Conservation (phyloP, 2,797 vertebrate species). For the Rhabdophis nuchalis region DNA sequence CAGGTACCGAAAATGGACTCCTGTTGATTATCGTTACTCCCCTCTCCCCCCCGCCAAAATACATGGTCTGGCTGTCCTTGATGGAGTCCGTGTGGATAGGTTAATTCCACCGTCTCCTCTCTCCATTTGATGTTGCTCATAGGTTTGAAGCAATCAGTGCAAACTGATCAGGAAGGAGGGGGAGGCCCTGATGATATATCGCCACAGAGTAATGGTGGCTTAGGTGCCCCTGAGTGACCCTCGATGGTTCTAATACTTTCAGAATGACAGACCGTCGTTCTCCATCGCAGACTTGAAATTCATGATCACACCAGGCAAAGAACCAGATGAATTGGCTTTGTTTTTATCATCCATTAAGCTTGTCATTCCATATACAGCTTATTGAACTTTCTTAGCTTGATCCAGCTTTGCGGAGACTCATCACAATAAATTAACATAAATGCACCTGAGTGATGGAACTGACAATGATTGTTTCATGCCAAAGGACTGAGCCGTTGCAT, state of each 20-base stretch:
- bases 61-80: neutral
- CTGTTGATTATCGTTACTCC: neutral
- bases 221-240: neutral
- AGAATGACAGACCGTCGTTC: neutral
- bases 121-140: neutral
- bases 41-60: neutral
- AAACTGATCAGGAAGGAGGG: neutral
- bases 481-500: constrained; percentile 29
- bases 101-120: neutral
- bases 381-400: constrained; percentile 49
- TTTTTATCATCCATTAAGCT: neutral
- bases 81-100: neutral
- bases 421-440: constrained; percentile 51
- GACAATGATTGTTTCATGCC: constrained; percentile 40
- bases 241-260: neutral
- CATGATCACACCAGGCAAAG: neutral
- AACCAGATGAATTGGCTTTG: neutral
- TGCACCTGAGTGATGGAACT: constrained; percentile 55
- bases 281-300: neutral
- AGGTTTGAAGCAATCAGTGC: neutral
- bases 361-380: constrained; percentile 35
- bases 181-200: neutral
- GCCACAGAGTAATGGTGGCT: too few species aligned
- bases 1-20: neutral
- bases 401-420: constrained; percentile 36